phyloP scores from a whole-genome alignment of 2,888 invertebrate species.

The Scaptomyza caliginosa region DNA sequence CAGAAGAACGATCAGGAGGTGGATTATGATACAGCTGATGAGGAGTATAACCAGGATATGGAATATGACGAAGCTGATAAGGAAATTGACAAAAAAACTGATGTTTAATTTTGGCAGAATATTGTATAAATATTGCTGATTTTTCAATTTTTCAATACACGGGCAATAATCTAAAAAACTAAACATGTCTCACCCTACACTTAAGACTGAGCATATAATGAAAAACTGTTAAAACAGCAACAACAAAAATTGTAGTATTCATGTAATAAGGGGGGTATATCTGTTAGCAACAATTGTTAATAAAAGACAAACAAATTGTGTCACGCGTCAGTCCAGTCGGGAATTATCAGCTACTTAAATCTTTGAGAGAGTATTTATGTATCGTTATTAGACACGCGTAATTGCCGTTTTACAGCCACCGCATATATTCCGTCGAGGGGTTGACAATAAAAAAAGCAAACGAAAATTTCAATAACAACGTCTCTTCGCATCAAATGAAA shows the following conservation, averaged over 20 bases:
- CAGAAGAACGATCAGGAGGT: not conserved
- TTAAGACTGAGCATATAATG: too few relatives aligned
- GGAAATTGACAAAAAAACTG: not conserved
- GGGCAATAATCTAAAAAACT: too few relatives aligned
- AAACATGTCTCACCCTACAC: too few relatives aligned
- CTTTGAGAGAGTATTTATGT: constrained; percentile 34
- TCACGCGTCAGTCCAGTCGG: constrained; percentile 64
- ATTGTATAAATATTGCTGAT: too few relatives aligned
- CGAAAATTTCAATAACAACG: constrained; percentile 61
- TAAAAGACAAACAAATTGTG: constrained; percentile 69
- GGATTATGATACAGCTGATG: too few relatives aligned
- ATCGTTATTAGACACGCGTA: constrained; percentile 60
- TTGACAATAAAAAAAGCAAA: constrained; percentile 41
- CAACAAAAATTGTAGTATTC: too few relatives aligned
- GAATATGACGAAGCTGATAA: not conserved
- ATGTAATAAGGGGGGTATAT: not conserved
- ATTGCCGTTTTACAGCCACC: constrained; percentile 61
- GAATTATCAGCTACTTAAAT: constrained; percentile 76
- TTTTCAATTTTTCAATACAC: too few relatives aligned
- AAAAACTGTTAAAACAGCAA: too few relatives aligned
- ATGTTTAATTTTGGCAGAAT: too few relatives aligned
- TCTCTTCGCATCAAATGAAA: constrained; percentile 36
- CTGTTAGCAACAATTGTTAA: constrained; percentile 53
- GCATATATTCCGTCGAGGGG: constrained; percentile 43
- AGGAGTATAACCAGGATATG: not conserved